Evolutionary conservation across 2,888 invertebrate genomes (phyloP), one percentile per base, ranked within the genome.

Genomic region (Yponomeuta sedellus): DNA sequence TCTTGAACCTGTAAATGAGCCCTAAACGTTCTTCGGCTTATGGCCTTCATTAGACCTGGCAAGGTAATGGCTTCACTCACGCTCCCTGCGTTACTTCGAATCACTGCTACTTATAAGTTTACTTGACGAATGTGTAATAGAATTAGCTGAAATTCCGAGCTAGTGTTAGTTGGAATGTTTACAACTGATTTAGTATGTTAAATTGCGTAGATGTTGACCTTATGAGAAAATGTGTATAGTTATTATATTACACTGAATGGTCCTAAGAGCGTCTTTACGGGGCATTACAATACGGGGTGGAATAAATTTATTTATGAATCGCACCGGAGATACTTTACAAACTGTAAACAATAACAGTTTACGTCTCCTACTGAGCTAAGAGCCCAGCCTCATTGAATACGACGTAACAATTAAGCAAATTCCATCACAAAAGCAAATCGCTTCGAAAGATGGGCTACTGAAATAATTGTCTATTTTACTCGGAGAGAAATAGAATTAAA

Each of bases 401-500:
- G 4, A 25, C 40, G 20, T 57, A 64, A 85, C 81, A 88, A 87
- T 88, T 87, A 85, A 83, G 83, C 84, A 85, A 88, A 89, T 88
- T 88, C 86, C 84, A 66, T 84, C 79, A 81, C 82, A 79, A 84
- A 85, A 86, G 84, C 84, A 85, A 88, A 88, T 88, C 87, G 85
- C 80, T 87, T 80, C 84, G 81, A 88, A 89, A 89, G 87, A 88
- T 88, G 89, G 90, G 88, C 86, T 88, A 88, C 89, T 83, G 79
- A 88, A 91, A 91, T 91, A 89, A 91, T 90, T 89, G 90, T 90
- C 88, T 88, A 86, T 88, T 87, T 90, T 89, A 87, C 85, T 90
- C 87, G 79, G 82, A 79, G 86, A 85, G 90, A 91, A 90, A 91
- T 91, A 91, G 90, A 91, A 91, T 91, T 91, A 91, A 90, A 90